These are phyloP conservation scores for Terrapene triunguis DNA, from an alignment of 2,113 vertebrate genomes.

Conservation along the genomic window DNA sequence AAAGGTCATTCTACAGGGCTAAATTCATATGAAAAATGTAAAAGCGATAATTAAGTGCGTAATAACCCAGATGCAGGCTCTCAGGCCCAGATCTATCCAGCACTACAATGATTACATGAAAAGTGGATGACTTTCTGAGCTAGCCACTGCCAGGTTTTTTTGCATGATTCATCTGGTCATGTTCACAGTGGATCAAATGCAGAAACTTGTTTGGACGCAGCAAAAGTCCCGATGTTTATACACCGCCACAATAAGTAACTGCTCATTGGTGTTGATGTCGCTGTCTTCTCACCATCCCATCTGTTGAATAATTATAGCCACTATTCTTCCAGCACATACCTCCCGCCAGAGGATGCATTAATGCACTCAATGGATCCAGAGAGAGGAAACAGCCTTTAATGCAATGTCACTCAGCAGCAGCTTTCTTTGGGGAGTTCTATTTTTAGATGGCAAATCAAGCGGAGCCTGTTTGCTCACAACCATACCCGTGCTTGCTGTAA, in stretches of 20 bases:
- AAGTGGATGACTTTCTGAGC: neutral
- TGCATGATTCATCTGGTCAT: neutral
- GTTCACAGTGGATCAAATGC: neutral
- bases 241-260: neutral
- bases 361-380: neutral
- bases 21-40: neutral
- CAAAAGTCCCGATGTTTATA: neutral
- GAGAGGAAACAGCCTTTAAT: neutral
- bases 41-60: neutral
- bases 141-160: neutral
- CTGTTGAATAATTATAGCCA: neutral
- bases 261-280: fast-evolving
- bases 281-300: neutral
- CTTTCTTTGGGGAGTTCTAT: neutral
- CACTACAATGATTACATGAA: neutral
- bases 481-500: neutral
- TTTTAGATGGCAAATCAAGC: neutral
- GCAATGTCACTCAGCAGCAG: neutral
- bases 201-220: neutral
- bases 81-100: neutral
- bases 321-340: neutral
- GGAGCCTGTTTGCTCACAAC: neutral
- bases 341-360: neutral
- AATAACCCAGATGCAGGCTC: neutral
- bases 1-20: neutral